phyloP scores from a whole-genome alignment of 2,797 vertebrate genomes.

The Lindbergichthys nudifrons region DNA sequence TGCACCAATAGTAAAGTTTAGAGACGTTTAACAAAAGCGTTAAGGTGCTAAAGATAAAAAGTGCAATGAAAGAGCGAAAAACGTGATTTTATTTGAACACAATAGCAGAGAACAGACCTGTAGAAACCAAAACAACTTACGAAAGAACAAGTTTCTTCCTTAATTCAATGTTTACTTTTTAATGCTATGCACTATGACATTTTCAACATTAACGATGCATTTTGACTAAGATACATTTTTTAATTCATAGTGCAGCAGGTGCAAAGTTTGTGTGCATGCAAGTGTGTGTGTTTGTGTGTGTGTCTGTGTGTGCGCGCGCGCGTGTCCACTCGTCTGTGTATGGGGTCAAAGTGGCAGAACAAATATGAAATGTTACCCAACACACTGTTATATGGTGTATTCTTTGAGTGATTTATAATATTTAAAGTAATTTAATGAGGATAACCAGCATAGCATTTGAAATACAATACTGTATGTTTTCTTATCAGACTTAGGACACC shows the following conservation, averaged over 20 bases:
- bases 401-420: background rate
- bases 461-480: accelerated
- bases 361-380: constrained; percentile 15
- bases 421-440: background rate
- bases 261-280: constrained; percentile 53
- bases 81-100: constrained; percentile 27
- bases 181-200: accelerated
- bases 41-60: constrained; percentile 45
- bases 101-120: background rate
- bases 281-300: constrained; percentile 6
- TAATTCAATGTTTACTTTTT: background rate
- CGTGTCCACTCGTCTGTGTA: background rate
- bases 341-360: constrained; percentile 29
- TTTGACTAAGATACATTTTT: constrained; percentile 11
- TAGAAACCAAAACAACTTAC: background rate
- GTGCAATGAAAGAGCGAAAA: constrained; percentile 51
- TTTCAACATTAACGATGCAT: background rate
- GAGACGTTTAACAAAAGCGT: constrained; percentile 22
- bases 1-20: constrained; percentile 26
- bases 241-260: constrained; percentile 61
- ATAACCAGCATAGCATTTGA: background rate
- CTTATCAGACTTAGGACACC: background rate
- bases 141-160: background rate
- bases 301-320: background rate
- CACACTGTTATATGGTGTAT: background rate